Percentiles rank a stretch among this genome's conserved stretches.
Conservation (phyloP, 2,797 vertebrate genomes). For the Rhynchotus rufescens region DNA sequence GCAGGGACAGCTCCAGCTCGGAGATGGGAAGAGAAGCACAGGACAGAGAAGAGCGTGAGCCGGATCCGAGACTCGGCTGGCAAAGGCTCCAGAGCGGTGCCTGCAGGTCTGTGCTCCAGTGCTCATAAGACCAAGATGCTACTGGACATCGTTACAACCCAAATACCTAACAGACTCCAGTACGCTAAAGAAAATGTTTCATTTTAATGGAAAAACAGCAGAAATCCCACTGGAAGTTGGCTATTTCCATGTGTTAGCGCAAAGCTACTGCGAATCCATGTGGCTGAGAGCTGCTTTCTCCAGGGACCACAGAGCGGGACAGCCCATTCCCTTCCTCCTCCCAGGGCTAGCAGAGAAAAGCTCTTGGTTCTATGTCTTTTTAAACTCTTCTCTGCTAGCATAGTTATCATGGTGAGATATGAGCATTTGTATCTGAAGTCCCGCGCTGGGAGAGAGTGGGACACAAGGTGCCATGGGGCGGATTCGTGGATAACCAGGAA, state of each 20-base stretch:
- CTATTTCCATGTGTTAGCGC: not conserved
- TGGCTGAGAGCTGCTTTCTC: not conserved
- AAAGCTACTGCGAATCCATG: not conserved
- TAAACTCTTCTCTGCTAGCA: not conserved
- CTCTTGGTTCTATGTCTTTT: slow-evolving; percentile 8
- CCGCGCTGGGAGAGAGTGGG: not conserved
- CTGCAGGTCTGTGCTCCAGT: too few relatives aligned
- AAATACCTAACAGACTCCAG: not conserved
- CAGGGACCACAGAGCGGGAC: not conserved
- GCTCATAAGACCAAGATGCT: too few relatives aligned
- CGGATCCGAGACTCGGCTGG: too few relatives aligned
- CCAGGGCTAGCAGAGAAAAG: not conserved
- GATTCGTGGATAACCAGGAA: not conserved
- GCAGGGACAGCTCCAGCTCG: not conserved
- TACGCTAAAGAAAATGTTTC: not conserved
- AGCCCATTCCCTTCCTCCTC: not conserved
- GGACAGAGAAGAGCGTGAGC: too few relatives aligned
- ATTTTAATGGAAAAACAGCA: not conserved
- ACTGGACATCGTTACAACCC: not conserved
- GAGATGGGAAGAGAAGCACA: too few relatives aligned
- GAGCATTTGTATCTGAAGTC: not conserved
- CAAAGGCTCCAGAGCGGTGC: too few relatives aligned
- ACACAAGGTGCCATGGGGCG: not conserved
- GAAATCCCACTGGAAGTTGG: not conserved
- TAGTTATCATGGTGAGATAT: not conserved